Conservation (phyloP, 2,797 vertebrate species). For the Gorsachius magnificus region DNA sequence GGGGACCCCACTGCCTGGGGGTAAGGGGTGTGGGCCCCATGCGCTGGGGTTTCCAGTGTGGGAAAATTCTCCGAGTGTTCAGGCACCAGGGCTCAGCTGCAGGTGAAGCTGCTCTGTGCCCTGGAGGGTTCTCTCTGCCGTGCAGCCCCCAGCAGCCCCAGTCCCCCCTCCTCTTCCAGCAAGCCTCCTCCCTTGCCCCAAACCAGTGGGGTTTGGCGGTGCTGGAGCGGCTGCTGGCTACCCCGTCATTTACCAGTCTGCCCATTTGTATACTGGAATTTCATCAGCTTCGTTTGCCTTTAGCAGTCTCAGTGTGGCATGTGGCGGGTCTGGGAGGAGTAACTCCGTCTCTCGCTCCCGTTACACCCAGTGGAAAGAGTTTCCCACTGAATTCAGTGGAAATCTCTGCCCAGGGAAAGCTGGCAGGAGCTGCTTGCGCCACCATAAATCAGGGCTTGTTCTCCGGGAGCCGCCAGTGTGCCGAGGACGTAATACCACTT, state of each 20-base stretch:
- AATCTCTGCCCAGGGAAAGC: background rate
- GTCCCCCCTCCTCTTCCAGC: rapidly evolving
- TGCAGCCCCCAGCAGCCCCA: rapidly evolving
- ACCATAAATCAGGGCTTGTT: conserved; percentile 1
- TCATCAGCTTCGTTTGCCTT: background rate
- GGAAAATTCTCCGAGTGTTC: background rate
- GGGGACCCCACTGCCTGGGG: background rate
- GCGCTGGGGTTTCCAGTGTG: rapidly evolving
- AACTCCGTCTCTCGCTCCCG: background rate
- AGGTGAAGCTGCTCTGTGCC: background rate
- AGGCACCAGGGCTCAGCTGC: background rate
- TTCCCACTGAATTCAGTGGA: conserved; percentile 14
- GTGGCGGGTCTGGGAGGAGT: background rate
- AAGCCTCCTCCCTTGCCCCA: background rate
- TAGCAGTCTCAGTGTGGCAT: background rate
- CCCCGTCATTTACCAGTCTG: background rate
- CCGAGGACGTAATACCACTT: background rate
- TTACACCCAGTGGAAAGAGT: background rate
- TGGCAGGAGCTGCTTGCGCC: rapidly evolving
- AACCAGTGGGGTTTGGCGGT: rapidly evolving
- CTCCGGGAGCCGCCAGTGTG: rapidly evolving
- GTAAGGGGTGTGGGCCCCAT: rapidly evolving
- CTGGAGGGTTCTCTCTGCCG: background rate
- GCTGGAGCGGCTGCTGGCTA: rapidly evolving
- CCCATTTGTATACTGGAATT: background rate